phyloP scores from a whole-genome alignment of 2,797 vertebrate species.

The Takifugu ocellatus region DNA sequence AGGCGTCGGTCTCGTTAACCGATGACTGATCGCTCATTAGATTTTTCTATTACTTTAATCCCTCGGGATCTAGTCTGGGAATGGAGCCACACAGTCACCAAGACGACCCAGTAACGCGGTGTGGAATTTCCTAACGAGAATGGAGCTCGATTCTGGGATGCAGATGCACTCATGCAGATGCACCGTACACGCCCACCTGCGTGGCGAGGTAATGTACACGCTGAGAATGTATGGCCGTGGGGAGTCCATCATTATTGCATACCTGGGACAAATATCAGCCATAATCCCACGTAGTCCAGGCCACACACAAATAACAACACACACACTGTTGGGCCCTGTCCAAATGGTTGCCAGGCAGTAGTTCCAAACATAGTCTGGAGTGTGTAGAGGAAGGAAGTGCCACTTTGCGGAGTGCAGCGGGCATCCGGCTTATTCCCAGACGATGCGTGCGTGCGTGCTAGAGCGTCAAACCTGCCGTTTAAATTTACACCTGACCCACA shows the following conservation, averaged over 20 bases:
- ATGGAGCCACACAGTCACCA: slow-evolving; percentile 67
- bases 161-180: slow-evolving; percentile 29
- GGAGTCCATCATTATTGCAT: slow-evolving; percentile 42
- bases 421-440: slow-evolving; percentile 63
- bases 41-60: slow-evolving; percentile 56
- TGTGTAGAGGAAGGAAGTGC: slow-evolving; percentile 77
- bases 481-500: slow-evolving; percentile 56
- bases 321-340: slow-evolving; percentile 63
- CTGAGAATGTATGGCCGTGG: slow-evolving; percentile 41
- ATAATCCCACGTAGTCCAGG: slow-evolving; percentile 43
- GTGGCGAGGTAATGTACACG: slow-evolving; percentile 38
- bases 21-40: slow-evolving; percentile 64
- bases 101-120: slow-evolving; percentile 73
- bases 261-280: slow-evolving; percentile 40
- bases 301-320: slow-evolving; percentile 18
- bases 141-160: slow-evolving; percentile 48
- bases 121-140: slow-evolving; percentile 74
- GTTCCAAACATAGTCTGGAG: slow-evolving; percentile 67
- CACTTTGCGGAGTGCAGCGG: slow-evolving; percentile 68
- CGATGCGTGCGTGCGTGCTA: slow-evolving; percentile 31
- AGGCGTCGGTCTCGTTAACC: slow-evolving; percentile 57
- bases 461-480: slow-evolving; percentile 30
- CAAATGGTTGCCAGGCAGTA: slow-evolving; percentile 73
- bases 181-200: slow-evolving; percentile 37
- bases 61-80: slow-evolving; percentile 69